phyloP scores from a whole-genome alignment of 2,888 invertebrate species.

The Phytoseiulus persimilis region DNA sequence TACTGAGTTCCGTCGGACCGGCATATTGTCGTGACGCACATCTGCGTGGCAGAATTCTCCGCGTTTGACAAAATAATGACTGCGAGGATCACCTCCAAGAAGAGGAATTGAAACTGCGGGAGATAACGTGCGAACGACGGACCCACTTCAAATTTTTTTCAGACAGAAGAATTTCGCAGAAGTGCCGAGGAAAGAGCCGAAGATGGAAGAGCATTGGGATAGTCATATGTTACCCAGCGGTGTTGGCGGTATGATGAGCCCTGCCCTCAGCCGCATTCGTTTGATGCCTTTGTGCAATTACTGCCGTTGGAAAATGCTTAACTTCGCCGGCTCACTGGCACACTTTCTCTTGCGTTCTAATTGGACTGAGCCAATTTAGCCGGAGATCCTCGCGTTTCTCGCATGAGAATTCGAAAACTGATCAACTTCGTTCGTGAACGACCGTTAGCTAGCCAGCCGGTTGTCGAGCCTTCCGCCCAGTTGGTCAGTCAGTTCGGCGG shows the following conservation, averaged over 20 bases:
- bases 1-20: background rate
- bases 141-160: no score
- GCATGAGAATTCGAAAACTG: background rate
- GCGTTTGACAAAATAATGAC: background rate
- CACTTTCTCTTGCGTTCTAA: background rate
- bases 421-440: background rate
- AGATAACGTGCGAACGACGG: background rate
- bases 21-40: background rate
- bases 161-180: background rate
- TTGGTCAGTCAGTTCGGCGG: no score
- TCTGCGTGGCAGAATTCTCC: background rate
- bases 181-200: background rate
- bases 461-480: background rate
- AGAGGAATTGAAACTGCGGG: background rate
- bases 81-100: background rate
- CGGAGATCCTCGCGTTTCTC: background rate
- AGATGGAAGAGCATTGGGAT: background rate
- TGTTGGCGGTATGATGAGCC: background rate
- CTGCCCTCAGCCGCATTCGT: background rate
- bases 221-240: background rate
- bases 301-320: background rate
- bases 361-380: background rate
- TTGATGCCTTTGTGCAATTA: background rate
- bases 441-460: background rate
- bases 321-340: background rate